phyloP scores from a whole-genome alignment of 1,140 invertebrate species.

The Tetramorium simillimum region DNA sequence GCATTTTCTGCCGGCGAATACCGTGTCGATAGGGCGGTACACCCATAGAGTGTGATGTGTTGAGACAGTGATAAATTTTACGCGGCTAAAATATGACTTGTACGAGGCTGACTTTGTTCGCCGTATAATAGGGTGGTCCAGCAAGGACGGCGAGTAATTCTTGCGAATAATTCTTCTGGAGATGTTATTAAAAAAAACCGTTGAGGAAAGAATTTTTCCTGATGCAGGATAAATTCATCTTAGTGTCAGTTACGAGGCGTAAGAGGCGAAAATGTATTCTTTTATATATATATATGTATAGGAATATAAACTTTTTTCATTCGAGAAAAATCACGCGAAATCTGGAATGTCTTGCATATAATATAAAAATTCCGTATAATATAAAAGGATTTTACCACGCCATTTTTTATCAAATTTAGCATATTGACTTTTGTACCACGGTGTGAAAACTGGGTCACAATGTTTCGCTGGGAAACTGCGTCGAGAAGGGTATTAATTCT shows the following conservation, averaged over 20 bases:
- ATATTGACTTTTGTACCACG: slow-evolving; percentile 6
- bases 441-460: slow-evolving; percentile 8
- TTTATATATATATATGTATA: neutral
- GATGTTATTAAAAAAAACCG: neutral
- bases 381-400: neutral
- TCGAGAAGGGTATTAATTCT: slow-evolving; percentile 1
- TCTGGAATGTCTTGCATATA: neutral
- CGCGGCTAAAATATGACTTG: slow-evolving; percentile 1
- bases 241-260: neutral
- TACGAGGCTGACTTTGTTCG: neutral
- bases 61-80: slow-evolving; percentile 18
- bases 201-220: neutral
- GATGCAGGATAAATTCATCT: neutral
- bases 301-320: neutral
- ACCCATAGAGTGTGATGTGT: neutral
- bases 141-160: neutral
- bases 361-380: neutral
- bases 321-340: neutral
- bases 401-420: neutral
- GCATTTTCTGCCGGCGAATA: neutral
- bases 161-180: neutral
- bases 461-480: neutral
- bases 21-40: neutral
- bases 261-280: neutral
- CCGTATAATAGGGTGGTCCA: neutral